These are phyloP conservation scores for Pseudococcus jackbeardsleyi DNA, from an alignment of 2,888 invertebrate genomes.

Conservation along the genomic window DNA sequence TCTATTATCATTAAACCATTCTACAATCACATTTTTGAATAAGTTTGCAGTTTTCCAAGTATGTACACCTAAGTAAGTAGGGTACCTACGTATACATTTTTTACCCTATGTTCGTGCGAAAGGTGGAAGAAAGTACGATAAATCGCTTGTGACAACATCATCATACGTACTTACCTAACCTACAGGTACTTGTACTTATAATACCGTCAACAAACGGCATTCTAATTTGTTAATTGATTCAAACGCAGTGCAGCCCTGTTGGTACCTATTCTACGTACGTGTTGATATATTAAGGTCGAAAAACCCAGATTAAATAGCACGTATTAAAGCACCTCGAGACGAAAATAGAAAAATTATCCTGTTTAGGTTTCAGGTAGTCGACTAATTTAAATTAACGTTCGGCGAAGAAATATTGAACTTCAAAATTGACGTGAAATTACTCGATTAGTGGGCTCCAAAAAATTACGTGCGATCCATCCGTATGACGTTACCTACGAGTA, in stretches of 20 bases:
- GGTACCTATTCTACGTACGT: not conserved
- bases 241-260: not conserved
- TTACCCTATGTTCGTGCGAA: no score
- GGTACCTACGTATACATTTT: no score
- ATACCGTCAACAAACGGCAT: not conserved
- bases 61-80: no score
- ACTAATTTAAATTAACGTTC: conserved; percentile 6
- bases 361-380: not conserved
- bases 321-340: not conserved
- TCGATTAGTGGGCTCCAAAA: conserved; percentile 19
- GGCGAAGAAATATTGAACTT: conserved; percentile 12
- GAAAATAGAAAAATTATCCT: conserved; percentile 6
- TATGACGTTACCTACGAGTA: no score
- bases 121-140: no score
- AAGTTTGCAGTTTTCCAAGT: no score
- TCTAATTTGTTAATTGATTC: not conserved
- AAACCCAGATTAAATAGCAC: not conserved
- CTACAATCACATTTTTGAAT: no score
- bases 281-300: not conserved
- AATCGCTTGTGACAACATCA: no score
- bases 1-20: no score
- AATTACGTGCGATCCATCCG: not conserved
- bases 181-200: no score
- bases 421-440: not conserved
- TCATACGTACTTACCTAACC: no score